phyloP scores from a whole-genome alignment of 1,140 invertebrate genomes.

The Phthorimaea operculella region DNA sequence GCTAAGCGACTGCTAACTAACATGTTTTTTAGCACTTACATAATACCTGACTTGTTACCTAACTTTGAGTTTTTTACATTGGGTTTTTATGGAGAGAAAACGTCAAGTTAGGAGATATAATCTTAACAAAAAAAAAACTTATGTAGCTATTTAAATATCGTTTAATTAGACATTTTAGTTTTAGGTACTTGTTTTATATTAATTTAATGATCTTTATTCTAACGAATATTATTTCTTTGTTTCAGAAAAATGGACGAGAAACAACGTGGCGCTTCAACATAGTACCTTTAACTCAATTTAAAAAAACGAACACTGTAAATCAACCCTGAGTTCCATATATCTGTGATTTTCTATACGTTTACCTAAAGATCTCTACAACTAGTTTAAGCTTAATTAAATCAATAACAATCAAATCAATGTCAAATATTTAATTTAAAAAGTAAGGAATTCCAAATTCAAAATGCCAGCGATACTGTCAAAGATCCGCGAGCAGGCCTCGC shows the following conservation, averaged over 20 bases:
- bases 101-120: too few relatives aligned
- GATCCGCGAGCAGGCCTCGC: slow-evolving; percentile 52
- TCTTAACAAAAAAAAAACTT: too few relatives aligned
- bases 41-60: too few relatives aligned
- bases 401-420: background rate
- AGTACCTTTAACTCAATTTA: background rate
- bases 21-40: too few relatives aligned
- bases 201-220: background rate
- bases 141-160: too few relatives aligned
- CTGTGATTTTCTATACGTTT: background rate
- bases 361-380: slow-evolving; percentile 1
- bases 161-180: too few relatives aligned
- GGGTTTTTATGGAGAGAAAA: too few relatives aligned
- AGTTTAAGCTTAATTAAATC: background rate
- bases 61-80: too few relatives aligned
- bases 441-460: slow-evolving; percentile 15
- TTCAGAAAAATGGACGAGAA: slow-evolving; percentile 50
- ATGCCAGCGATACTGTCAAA: slow-evolving; percentile 62
- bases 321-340: background rate
- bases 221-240: slow-evolving; percentile 22
- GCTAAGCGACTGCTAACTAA: too few relatives aligned
- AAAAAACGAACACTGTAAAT: background rate
- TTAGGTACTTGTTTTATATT: too few relatives aligned
- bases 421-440: too few relatives aligned
- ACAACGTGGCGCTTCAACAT: slow-evolving; percentile 13